These are phyloP conservation scores for Holacanthella duospinosa DNA, from an alignment of 2,888 invertebrate genomes.

Conservation along the genomic window DNA sequence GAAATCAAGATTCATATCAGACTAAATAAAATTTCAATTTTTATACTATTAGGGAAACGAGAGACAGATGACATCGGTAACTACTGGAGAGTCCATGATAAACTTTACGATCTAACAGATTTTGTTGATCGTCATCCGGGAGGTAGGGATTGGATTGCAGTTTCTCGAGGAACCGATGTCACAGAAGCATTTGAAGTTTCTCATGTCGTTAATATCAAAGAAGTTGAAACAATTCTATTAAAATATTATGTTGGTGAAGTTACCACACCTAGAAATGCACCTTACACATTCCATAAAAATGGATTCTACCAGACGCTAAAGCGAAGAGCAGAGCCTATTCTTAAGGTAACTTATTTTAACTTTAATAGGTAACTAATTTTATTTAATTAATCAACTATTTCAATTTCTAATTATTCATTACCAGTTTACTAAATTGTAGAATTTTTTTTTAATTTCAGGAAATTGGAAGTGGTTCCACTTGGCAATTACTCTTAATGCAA, in stretches of 20 bases:
- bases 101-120: slow-evolving; percentile 69
- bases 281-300: slow-evolving; percentile 37
- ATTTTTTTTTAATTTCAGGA: slow-evolving; percentile 13
- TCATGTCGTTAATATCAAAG: slow-evolving; percentile 37
- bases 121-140: slow-evolving; percentile 78
- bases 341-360: slow-evolving; percentile 25
- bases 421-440: background rate
- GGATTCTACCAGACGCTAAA: slow-evolving; percentile 39
- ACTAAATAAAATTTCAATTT: background rate
- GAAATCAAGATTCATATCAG: background rate
- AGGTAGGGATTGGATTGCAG: slow-evolving; percentile 59
- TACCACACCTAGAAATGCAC: slow-evolving; percentile 33
- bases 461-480: slow-evolving; percentile 34
- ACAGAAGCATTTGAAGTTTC: slow-evolving; percentile 41
- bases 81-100: slow-evolving; percentile 64
- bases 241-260: slow-evolving; percentile 35
- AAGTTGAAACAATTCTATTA: slow-evolving; percentile 26
- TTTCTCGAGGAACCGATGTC: slow-evolving; percentile 40
- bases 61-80: slow-evolving; percentile 61
- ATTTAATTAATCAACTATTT: too few species aligned
- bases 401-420: background rate
- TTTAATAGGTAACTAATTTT: too few species aligned
- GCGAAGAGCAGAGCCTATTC: slow-evolving; percentile 25
- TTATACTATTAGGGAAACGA: slow-evolving; percentile 44
- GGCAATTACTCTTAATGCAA: slow-evolving; percentile 25